Conservation (phyloP, 2,113 vertebrate genomes). For the Phyllostomus discolor region DNA sequence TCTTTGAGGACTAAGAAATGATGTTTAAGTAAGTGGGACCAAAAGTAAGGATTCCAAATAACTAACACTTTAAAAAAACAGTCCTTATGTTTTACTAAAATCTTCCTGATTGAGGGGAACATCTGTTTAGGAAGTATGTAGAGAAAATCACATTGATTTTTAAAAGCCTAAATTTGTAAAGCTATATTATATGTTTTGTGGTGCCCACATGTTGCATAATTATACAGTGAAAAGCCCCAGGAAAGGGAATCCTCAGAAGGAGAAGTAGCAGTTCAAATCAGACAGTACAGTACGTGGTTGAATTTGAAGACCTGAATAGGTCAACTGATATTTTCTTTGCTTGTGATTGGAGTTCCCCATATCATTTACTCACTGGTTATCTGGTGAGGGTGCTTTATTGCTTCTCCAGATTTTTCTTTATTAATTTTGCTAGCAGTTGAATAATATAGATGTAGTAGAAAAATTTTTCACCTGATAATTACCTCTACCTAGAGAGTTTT, state of each 20-base stretch:
- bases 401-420: neutral
- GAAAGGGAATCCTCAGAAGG: neutral
- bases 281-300: neutral
- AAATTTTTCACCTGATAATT: neutral
- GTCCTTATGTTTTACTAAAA: neutral
- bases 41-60: neutral
- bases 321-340: neutral
- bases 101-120: neutral
- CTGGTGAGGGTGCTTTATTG: neutral
- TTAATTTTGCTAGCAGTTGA: conserved; percentile 9
- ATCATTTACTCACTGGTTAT: neutral
- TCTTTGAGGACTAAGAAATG: conserved; percentile 17
- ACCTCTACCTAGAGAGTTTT: neutral
- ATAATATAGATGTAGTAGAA: neutral
- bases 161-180: conserved; percentile 16
- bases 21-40: neutral
- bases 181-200: conserved; percentile 19
- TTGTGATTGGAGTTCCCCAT: neutral
- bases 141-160: conserved; percentile 15
- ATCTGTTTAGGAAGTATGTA: conserved; percentile 32
- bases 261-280: neutral
- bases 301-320: neutral
- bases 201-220: neutral
- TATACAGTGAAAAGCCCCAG: neutral
- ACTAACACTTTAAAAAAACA: neutral